Base-by-base conservation (phyloP, 2,888 invertebrate species). In the Himalopsyche japonica region DNA sequence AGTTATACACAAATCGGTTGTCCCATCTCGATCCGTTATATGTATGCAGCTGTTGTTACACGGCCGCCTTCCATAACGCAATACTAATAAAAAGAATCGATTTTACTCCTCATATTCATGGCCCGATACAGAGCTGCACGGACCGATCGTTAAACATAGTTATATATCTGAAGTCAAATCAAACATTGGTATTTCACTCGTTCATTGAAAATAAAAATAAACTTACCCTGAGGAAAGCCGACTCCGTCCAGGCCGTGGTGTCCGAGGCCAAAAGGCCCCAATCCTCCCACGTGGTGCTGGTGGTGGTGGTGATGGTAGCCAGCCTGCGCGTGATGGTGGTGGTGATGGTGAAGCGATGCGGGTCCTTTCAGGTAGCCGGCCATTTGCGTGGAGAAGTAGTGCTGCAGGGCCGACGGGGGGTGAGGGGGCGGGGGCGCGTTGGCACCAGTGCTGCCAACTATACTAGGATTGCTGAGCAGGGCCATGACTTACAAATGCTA, bases 351-450 rank as follows among this genome's bases (percentile, higher is more conserved):
- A 87, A 91, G 92, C 89, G 91, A 92, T 3, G 92, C 90, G 34
- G 93, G 88, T 88, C 92, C 93, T 89, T 93, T 93, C 88, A 93
- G 89, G 87, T 93, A 93, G 84, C 90, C 90, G 32, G 90, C 90
- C 89, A 90, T 89, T 24, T 90, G 91, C 30, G 91, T 89, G 34
- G 93, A 93, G 89, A 93, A 93, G 88, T 92, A 93, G 88, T 93
- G 92, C 83, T 92, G 92, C 5, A 92, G 89, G 5, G 93, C 93
- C 84, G 94, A 93, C 85, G 93, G 90, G 4, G 93, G 90, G 91
- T 83, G 77, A 34, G 91, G 91, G 86, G 91, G 88, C 47, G 91
- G 91, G 77, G 90, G 90, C 0, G 90, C 89, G 12, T 90, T 89
- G 49, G 91, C 89, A 84, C 91, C 91, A 3, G 57, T 57, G 76